Conservation (phyloP, 2,888 invertebrate species). For the Cheilosia urbana region DNA sequence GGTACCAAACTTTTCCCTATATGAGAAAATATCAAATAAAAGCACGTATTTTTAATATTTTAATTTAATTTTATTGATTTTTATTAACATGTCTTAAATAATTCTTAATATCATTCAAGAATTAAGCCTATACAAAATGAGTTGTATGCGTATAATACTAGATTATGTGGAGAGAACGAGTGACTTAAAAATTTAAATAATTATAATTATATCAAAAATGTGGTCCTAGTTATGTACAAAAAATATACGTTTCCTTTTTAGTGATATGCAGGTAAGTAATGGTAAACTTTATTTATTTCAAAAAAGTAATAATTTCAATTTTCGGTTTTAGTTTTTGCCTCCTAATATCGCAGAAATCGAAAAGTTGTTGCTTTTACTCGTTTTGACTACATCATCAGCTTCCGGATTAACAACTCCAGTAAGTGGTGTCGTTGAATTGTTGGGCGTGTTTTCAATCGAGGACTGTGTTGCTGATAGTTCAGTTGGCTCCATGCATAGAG, state of each 20-base stretch:
- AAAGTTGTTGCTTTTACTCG: conserved; percentile 81
- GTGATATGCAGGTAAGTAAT: neutral
- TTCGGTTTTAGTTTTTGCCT: conserved; percentile 68
- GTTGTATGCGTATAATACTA: no score
- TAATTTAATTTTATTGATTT: no score
- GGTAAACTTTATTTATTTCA: neutral
- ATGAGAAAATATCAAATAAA: no score
- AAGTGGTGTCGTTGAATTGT: neutral
- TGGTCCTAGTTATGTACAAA: neutral
- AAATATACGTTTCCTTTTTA: neutral
- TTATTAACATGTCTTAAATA: no score
- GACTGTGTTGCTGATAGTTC: conserved; percentile 60
- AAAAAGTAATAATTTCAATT: no score
- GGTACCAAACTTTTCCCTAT: no score
- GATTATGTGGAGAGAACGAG: no score
- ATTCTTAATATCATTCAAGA: no score
- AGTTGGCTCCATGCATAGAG: conserved; percentile 47
- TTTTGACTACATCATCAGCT: conserved; percentile 62
- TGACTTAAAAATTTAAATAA: no score
- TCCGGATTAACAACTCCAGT: conserved; percentile 40
- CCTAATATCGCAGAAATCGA: conserved; percentile 84
- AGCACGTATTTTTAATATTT: no score
- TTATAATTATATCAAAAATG: no score
- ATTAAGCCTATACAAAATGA: no score
- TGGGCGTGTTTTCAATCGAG: conserved; percentile 27